Evolutionary conservation across 1,140 invertebrate species (phyloP).

Genomic region (Caerostris extrusa): DNA sequence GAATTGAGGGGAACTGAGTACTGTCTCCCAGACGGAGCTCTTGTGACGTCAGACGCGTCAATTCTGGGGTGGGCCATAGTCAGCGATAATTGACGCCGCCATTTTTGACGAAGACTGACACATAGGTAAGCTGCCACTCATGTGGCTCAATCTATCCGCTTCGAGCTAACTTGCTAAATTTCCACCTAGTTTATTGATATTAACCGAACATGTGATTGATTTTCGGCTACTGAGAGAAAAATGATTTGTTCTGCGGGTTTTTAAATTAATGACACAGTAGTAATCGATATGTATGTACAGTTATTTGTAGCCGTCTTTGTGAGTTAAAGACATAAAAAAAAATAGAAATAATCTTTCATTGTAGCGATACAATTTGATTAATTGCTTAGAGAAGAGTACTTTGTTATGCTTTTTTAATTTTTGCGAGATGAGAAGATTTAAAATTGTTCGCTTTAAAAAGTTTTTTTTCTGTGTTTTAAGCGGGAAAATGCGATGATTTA

Average conservation of each 20-base stretch:
- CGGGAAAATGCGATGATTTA: conserved; percentile 6
- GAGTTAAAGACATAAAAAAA: neutral
- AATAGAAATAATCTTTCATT: neutral
- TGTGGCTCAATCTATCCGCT: conserved; percentile 63
- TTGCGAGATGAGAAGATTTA: neutral
- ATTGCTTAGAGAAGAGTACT: neutral
- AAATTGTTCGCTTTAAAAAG: neutral
- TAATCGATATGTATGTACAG: conserved; percentile 66
- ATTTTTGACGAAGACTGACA: conserved; percentile 80
- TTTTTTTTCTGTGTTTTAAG: neutral
- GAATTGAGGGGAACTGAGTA: neutral
- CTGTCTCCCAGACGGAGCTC: conserved; percentile 54
- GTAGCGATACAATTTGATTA: neutral
- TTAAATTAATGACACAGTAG: conserved; percentile 30
- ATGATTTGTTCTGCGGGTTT: conserved; percentile 36
- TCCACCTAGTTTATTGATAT: conserved; percentile 31
- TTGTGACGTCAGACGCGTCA: conserved; percentile 79
- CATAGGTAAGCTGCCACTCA: conserved; percentile 80
- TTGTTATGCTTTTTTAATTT: neutral
- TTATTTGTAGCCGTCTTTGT: conserved; percentile 67
- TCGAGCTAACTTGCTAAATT: conserved; percentile 68
- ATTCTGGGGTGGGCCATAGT: conserved; percentile 79
- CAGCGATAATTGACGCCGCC: conserved; percentile 79
- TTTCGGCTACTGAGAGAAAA: neutral
- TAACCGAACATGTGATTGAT: conserved; percentile 33